Evolutionary conservation across 2,113 vertebrate genomes (phyloP).

Genomic region (Thunnus thynnus): DNA sequence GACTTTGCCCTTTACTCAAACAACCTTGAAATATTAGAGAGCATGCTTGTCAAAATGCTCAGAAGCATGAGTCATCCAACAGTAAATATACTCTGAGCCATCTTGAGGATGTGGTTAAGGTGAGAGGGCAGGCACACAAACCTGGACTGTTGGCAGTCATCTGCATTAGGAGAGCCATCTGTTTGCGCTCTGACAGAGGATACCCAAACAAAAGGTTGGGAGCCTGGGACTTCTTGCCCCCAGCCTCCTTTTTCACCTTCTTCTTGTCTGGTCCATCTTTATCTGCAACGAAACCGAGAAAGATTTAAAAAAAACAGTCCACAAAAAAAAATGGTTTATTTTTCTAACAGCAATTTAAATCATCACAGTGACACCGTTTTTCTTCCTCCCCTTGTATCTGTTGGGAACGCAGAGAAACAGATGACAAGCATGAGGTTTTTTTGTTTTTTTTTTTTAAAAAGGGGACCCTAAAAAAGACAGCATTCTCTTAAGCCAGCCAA

Average conservation of each 20-base stretch:
- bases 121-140: conserved; percentile 68
- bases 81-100: conserved; percentile 19
- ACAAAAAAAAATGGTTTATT: not conserved
- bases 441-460: conserved; percentile 5
- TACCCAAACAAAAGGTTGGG: conserved; percentile 98
- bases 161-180: conserved; percentile 99
- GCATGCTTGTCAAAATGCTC: not conserved
- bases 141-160: conserved; percentile 99
- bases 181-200: conserved; percentile 97
- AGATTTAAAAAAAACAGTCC: not conserved
- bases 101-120: conserved; percentile 29
- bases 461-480: conserved; percentile 20
- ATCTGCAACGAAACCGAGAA: conserved; percentile 86
- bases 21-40: conserved; percentile 18
- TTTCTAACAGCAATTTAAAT: conserved; percentile 10
- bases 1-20: conserved; percentile 1
- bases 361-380: conserved; percentile 21
- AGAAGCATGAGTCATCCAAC: conserved; percentile 46
- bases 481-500: conserved; percentile 73
- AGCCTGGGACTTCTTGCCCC: conserved; percentile 93
- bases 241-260: conserved; percentile 95
- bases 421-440: conserved; percentile 77
- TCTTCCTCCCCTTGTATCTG: conserved; percentile 78
- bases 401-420: conserved; percentile 60
- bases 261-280: conserved; percentile 99